Base-by-base conservation (phyloP, 2,113 vertebrate genomes). In the Brachyistius frenatus region DNA sequence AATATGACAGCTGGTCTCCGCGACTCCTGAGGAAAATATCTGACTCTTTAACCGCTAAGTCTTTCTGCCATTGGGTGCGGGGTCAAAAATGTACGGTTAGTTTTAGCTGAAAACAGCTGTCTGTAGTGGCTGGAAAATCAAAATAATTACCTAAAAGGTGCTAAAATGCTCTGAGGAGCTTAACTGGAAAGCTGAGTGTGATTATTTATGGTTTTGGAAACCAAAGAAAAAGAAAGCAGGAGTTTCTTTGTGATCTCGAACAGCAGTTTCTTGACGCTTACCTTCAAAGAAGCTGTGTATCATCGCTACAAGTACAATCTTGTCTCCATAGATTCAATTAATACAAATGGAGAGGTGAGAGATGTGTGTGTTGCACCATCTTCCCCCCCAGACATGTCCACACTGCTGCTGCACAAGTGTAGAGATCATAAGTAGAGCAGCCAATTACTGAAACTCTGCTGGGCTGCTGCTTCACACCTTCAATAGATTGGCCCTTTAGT, bases 301-400 rank as follows among this genome's bases (percentile, higher is more conserved):
- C 15, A 9, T 46, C 75, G 50, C 67, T 23, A 54, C 71, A 60
- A 49, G 31, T 8, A 3, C 54, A 39, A 36, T 57, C 60, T 53
- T 73, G 56, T 63, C 86, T 76, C 68, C 30, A 41, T 56, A 73
- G 66, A 84, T 65, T 55, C 30, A 63, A 80, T 61, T 79, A 76
- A 64, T 49, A 63, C 31, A 75, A 37, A 41, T 49, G 47, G 32
- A 66, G 66, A 67, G 39, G 61, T 39, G 73, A 50, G 52, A 49
- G 39, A 33, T 62, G 79, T 50, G 58, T 31, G 75, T 2, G 7
- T 71, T 32, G n/a, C 50, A 56, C 35, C 75, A 57, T 53, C 39
- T 15, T 66, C 64, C 55, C 64, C 55, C 56, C 50, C n/a, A 16
- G 57, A 78, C 78, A 56, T 44, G 8, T 55, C 16, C 2, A 5